Evolutionary conservation across 2,113 vertebrate species (phyloP).

Genomic region (Picathartes gymnocephalus): DNA sequence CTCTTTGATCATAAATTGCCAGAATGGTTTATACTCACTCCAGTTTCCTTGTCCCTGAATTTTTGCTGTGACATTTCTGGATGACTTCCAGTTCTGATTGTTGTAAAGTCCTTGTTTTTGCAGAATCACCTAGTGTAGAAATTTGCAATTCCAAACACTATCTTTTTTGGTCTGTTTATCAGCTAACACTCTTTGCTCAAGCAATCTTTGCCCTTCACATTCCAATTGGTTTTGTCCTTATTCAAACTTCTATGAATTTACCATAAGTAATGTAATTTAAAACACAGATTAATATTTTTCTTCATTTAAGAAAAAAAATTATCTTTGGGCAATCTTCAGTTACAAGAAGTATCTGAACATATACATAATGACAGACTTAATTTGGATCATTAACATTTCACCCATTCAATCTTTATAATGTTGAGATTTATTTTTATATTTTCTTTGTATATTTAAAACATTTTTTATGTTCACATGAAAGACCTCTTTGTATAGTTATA

Average conservation of each 20-base stretch:
- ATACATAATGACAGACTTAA: background rate
- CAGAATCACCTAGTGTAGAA: constrained; percentile 51
- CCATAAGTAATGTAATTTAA: background rate
- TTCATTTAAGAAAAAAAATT: background rate
- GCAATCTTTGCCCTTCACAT: constrained; percentile 60
- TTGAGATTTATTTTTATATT: background rate
- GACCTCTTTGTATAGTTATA: background rate
- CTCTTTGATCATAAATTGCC: constrained; percentile 9
- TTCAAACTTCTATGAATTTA: constrained; percentile 23
- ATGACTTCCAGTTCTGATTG: constrained; percentile 52
- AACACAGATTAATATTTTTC: background rate
- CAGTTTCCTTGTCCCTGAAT: background rate
- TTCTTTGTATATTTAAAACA: background rate
- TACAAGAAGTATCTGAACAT: background rate
- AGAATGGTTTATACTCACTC: background rate
- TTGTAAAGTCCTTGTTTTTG: constrained; percentile 48
- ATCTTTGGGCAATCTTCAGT: background rate
- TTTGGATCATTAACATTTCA: background rate
- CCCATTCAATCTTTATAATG: background rate
- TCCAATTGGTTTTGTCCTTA: constrained; percentile 29
- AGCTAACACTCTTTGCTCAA: constrained; percentile 42
- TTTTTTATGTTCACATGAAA: background rate
- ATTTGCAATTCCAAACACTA: constrained; percentile 65
- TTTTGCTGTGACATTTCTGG: constrained; percentile 54
- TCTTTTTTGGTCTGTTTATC: constrained; percentile 61